phyloP scores from a whole-genome alignment of 2,888 invertebrate species.

The Lasiommata megera region DNA sequence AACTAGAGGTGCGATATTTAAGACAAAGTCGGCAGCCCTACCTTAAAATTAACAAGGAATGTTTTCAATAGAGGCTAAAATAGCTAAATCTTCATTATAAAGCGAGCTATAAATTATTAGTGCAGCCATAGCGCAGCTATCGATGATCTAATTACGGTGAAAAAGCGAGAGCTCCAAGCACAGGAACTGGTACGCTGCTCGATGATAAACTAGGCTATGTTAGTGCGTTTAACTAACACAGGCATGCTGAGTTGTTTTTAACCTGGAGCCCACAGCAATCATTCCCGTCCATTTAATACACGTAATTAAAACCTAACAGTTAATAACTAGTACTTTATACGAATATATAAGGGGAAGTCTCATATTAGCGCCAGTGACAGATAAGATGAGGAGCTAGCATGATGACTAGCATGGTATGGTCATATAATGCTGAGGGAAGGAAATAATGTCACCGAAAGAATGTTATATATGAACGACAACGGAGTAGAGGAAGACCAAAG shows the following conservation, averaged over 20 bases:
- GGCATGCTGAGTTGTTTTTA: conserved; percentile 26
- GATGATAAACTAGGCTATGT: conserved; percentile 31
- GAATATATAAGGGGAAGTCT: no score
- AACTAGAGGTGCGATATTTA: background rate
- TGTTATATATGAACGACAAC: no score
- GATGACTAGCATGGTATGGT: no score
- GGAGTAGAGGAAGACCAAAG: no score
- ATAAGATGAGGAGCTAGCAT: no score
- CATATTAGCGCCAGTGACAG: no score
- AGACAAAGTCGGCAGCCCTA: background rate
- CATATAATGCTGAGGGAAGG: no score
- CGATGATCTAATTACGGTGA: conserved; percentile 58
- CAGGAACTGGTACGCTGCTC: conserved; percentile 19
- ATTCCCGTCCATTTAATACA: background rate
- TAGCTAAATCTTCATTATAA: conserved; percentile 75
- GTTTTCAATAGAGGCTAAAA: conserved; percentile 1
- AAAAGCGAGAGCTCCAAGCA: conserved; percentile 37
- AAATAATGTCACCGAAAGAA: no score
- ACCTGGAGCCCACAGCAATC: background rate
- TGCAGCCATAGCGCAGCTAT: conserved; percentile 47
- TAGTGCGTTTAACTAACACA: conserved; percentile 23
- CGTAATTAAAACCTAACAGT: no score
- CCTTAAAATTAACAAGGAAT: background rate
- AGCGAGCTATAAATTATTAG: conserved; percentile 55
- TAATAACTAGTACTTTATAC: no score